Conservation (phyloP, 2,888 invertebrate genomes). For the Lepetodrilus schrolli region DNA sequence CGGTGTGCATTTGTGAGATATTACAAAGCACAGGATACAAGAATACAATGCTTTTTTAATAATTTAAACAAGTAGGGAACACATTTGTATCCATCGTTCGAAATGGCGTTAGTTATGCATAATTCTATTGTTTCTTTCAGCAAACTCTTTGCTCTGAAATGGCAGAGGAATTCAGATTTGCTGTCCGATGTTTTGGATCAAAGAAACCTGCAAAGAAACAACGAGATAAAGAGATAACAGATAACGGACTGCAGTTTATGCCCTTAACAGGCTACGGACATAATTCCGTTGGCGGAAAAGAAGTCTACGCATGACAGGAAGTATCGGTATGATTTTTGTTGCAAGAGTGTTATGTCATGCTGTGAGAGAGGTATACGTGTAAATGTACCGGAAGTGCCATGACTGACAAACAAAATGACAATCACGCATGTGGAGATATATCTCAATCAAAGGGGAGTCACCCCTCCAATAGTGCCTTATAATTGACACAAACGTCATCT, state of each 20-base stretch:
- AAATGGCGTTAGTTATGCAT: background rate
- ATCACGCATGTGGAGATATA: slow-evolving; percentile 14
- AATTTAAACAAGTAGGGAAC: no score
- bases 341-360: background rate
- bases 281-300: slow-evolving; percentile 52
- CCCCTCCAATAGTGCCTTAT: background rate
- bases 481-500: background rate
- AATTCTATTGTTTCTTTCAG: slow-evolving; percentile 69
- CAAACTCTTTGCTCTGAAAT: slow-evolving; percentile 95
- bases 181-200: slow-evolving; percentile 90
- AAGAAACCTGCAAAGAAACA: slow-evolving; percentile 80
- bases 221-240: slow-evolving; percentile 59
- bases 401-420: background rate
- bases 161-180: slow-evolving; percentile 93
- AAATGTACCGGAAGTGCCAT: slow-evolving; percentile 16
- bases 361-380: background rate
- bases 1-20: no score
- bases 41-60: no score
- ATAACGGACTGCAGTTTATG: slow-evolving; percentile 68
- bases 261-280: slow-evolving; percentile 62
- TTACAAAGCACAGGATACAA: no score
- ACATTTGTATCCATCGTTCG: background rate
- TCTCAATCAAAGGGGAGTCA: slow-evolving; percentile 19
- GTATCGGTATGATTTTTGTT: background rate
- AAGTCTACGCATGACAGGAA: slow-evolving; percentile 58